Conservation (phyloP, 2,888 invertebrate genomes). For the Spicauda simplicius region DNA sequence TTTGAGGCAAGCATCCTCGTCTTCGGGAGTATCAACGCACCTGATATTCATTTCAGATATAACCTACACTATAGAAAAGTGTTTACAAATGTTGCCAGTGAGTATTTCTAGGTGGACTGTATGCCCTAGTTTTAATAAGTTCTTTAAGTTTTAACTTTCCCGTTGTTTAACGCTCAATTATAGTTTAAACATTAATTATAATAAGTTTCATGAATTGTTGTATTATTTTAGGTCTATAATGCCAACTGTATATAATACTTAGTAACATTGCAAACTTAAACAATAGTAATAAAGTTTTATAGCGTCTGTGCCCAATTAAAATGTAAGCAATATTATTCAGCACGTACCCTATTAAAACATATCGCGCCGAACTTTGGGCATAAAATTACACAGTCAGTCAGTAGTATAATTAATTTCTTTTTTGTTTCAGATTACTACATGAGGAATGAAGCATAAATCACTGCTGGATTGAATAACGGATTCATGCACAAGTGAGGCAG, state of each 20-base stretch:
- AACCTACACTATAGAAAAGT: no score
- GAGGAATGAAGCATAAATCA: conserved; percentile 55
- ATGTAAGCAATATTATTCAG: conserved; percentile 20
- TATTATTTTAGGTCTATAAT: no score
- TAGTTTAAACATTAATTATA: no score
- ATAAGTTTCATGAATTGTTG: no score
- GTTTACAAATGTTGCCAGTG: no score
- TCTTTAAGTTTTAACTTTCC: no score
- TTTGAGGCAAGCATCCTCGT: no score
- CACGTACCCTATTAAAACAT: conserved; percentile 18
- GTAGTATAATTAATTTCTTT: conserved; percentile 43
- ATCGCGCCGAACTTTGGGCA: conserved; percentile 17
- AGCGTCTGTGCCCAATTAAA: conserved; percentile 11
- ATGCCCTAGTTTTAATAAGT: no score
- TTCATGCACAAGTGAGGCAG: conserved; percentile 46
- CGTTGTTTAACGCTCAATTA: no score
- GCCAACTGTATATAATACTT: not conserved
- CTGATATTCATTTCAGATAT: no score
- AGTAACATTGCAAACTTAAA: not conserved
- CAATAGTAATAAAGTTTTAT: conserved; percentile 1
- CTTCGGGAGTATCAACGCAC: no score
- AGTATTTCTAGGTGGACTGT: no score
- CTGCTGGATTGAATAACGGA: conserved; percentile 45
- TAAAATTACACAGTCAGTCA: conserved; percentile 33
- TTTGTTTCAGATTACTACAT: conserved; percentile 65